These are phyloP conservation scores for Scelioninae gen. 2 DNA, from an alignment of 2,888 invertebrate species.

Conservation along the genomic window DNA sequence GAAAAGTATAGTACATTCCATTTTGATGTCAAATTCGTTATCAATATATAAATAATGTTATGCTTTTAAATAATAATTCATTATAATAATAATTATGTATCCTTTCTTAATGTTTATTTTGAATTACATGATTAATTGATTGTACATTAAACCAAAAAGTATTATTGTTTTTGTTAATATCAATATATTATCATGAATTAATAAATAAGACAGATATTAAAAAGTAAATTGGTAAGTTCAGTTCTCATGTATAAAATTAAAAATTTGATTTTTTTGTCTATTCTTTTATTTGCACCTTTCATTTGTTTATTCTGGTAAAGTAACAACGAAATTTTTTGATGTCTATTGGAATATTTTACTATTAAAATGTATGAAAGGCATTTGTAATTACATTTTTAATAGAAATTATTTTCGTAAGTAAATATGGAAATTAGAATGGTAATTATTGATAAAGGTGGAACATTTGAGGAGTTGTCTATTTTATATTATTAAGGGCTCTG, in stretches of 20 bases:
- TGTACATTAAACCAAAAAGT: conserved; percentile 34
- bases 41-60: conserved; percentile 28
- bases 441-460: conserved; percentile 14
- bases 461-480: conserved; percentile 35
- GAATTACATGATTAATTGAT: conserved; percentile 44
- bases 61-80: conserved; percentile 49
- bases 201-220: background rate
- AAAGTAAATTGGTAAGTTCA: background rate
- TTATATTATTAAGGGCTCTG: conserved; percentile 36
- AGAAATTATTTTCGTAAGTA: conserved; percentile 43
- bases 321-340: conserved; percentile 33
- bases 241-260: background rate
- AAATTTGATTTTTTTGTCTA: background rate
- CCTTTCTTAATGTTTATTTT: conserved; percentile 42
- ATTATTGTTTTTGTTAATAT: conserved; percentile 19
- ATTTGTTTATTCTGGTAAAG: conserved; percentile 9
- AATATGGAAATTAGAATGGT: conserved; percentile 19
- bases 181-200: background rate
- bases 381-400: conserved; percentile 41
- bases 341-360: conserved; percentile 31
- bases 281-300: conserved; percentile 6
- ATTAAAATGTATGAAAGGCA: conserved; percentile 11
- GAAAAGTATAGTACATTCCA: conserved; percentile 47
- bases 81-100: conserved; percentile 53
- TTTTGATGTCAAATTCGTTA: conserved; percentile 35